These are phyloP conservation scores for Nemoura dubitans DNA, from an alignment of 2,888 invertebrate genomes.

Conservation along the genomic window DNA sequence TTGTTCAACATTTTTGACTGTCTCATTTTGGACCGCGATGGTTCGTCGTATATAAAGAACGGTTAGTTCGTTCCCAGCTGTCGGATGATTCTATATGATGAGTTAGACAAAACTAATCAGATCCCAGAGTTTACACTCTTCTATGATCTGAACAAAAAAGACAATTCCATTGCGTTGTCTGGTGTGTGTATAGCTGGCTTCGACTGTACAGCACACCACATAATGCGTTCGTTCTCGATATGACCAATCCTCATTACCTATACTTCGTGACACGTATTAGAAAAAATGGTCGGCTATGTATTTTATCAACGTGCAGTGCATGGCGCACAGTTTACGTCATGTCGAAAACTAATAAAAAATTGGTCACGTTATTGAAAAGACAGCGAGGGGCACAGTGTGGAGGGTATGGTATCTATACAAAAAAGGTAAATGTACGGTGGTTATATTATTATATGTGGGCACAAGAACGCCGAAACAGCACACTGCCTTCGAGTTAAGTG, in stretches of 20 bases:
- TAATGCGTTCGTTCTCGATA: not conserved
- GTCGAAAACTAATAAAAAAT: not conserved
- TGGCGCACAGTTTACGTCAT: not conserved
- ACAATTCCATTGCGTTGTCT: not conserved
- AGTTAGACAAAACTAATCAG: constrained; percentile 1
- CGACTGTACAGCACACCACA: not conserved
- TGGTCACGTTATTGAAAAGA: constrained; percentile 40
- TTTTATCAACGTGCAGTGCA: not conserved
- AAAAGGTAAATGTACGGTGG: constrained; percentile 32
- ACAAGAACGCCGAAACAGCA: not conserved
- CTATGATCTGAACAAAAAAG: not conserved
- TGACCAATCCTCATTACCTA: not conserved
- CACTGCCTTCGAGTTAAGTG: not conserved
- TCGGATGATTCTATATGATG: not conserved
- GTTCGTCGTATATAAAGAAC: not conserved
- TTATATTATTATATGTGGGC: constrained; percentile 22
- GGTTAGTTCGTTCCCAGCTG: constrained; percentile 33
- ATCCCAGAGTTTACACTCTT: not conserved
- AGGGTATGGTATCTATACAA: not conserved
- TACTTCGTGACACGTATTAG: constrained; percentile 3
- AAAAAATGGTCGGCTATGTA: constrained; percentile 1
- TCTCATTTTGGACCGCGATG: constrained; percentile 23
- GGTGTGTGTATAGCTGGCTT: not conserved
- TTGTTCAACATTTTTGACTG: constrained; percentile 41
- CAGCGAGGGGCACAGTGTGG: not conserved